Evolutionary conservation across 2,113 vertebrate genomes (phyloP).

Genomic region (Hippocampus comes): DNA sequence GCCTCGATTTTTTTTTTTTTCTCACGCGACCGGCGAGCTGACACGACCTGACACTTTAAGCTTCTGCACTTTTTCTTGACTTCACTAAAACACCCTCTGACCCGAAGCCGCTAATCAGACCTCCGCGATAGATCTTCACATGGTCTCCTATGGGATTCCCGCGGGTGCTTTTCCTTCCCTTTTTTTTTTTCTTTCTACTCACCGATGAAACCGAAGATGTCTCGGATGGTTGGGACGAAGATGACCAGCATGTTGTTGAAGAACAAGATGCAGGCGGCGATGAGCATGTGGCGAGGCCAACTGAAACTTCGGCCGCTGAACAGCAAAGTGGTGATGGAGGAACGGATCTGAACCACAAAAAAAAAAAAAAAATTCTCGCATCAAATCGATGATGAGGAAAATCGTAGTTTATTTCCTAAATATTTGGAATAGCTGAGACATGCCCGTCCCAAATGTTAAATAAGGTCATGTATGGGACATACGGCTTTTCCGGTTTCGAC

Average conservation of each 20-base stretch:
- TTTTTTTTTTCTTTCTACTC: constrained; percentile 39
- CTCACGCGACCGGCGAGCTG: constrained; percentile 33
- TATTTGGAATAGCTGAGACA: too few species aligned
- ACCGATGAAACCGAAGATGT: constrained; percentile 99
- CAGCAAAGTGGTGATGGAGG: constrained; percentile 83
- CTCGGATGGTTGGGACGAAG: constrained; percentile 93
- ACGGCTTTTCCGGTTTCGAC: too few species aligned
- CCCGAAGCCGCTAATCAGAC: constrained; percentile 19
- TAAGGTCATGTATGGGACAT: too few species aligned
- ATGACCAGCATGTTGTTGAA: constrained; percentile 92
- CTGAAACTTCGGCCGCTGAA: constrained; percentile 89
- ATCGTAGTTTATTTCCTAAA: too few species aligned
- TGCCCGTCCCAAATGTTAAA: too few species aligned
- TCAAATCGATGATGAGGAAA: background rate
- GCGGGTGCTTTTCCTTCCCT: background rate
- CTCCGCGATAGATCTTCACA: background rate
- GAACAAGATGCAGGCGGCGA: constrained; percentile 79
- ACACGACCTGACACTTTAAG: constrained; percentile 38
- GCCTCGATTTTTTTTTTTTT: constrained; percentile 1
- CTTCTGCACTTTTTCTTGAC: constrained; percentile 22
- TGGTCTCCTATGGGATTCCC: background rate
- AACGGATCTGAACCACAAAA: constrained; percentile 79
- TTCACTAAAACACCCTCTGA: constrained; percentile 22
- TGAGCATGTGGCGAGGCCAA: constrained; percentile 87
- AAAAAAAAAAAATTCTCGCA: background rate